Evolutionary conservation across 2,797 vertebrate species (phyloP).

Genomic region (Clarias laeviceps): DNA sequence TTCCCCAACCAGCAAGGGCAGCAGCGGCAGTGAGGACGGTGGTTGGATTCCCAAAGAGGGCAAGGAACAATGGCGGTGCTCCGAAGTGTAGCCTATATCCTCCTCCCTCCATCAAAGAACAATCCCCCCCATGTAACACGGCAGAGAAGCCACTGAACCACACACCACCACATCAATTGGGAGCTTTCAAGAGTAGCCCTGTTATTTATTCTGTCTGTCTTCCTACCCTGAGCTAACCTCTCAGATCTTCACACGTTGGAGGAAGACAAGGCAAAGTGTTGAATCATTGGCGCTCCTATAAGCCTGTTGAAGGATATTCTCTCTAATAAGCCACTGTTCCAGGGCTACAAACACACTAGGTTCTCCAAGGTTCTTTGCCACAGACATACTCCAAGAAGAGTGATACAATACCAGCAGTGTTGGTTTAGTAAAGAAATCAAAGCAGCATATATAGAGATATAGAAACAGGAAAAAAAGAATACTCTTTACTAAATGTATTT

Average conservation of each 20-base stretch:
- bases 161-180: conserved; percentile 60
- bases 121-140: conserved; percentile 43
- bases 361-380: conserved; percentile 24
- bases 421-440: conserved; percentile 12
- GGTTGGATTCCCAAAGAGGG: conserved; percentile 65
- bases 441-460: not conserved
- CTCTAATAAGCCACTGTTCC: conserved; percentile 46
- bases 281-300: conserved; percentile 47
- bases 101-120: conserved; percentile 55
- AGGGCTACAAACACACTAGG: conserved; percentile 19
- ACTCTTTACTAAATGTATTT: not conserved
- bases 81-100: conserved; percentile 48
- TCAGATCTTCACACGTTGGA: conserved; percentile 58
- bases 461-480: not conserved
- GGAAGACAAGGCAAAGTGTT: conserved; percentile 61
- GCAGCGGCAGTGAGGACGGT: conserved; percentile 58
- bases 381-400: conserved; percentile 11
- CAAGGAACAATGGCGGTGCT: conserved; percentile 59
- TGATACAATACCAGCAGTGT: conserved; percentile 35
- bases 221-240: conserved; percentile 52
- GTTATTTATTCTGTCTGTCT: conserved; percentile 64
- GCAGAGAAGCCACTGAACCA: conserved; percentile 60
- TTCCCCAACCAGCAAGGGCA: conserved; percentile 66
- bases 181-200: conserved; percentile 57
- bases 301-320: conserved; percentile 47